Evolutionary conservation across 2,113 vertebrate genomes (phyloP).

Genomic region (Ceyx melanurus): DNA sequence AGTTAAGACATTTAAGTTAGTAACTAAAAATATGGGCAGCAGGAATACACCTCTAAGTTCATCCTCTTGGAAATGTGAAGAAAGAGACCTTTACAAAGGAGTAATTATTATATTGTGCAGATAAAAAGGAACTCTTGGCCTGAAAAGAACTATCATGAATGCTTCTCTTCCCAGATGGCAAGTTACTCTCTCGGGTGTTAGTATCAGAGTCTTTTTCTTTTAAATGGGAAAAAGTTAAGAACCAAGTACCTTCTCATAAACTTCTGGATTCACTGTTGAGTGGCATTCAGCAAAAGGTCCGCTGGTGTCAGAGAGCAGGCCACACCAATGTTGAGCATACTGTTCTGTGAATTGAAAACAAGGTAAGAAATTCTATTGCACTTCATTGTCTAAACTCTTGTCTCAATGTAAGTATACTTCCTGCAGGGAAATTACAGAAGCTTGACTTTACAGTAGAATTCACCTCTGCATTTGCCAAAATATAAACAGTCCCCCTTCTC

Average conservation of each 20-base stretch:
- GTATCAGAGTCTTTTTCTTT: not conserved
- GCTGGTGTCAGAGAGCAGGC: constrained; percentile 70
- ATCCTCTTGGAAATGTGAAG: not conserved
- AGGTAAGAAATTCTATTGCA: not conserved
- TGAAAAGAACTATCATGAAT: not conserved
- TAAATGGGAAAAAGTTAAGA: not conserved
- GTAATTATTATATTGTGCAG: not conserved
- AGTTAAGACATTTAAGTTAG: not conserved
- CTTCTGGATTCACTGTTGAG: constrained; percentile 74
- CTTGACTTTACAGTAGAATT: not conserved
- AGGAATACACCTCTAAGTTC: not conserved
- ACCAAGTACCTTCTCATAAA: constrained; percentile 79
- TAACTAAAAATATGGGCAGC: not conserved
- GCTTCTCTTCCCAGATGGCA: not conserved
- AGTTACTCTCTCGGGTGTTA: not conserved
- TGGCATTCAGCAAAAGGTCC: constrained; percentile 87
- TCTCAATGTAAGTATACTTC: not conserved
- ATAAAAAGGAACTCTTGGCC: not conserved
- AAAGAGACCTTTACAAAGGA: not conserved
- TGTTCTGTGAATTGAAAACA: constrained; percentile 75
- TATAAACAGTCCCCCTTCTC: not conserved
- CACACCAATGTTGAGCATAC: constrained; percentile 89
- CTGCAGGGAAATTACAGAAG: not conserved
- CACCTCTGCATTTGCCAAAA: not conserved
- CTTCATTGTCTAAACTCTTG: not conserved